Base-by-base conservation (phyloP, 2,113 vertebrate species). In the Onychostoma macrolepis region DNA sequence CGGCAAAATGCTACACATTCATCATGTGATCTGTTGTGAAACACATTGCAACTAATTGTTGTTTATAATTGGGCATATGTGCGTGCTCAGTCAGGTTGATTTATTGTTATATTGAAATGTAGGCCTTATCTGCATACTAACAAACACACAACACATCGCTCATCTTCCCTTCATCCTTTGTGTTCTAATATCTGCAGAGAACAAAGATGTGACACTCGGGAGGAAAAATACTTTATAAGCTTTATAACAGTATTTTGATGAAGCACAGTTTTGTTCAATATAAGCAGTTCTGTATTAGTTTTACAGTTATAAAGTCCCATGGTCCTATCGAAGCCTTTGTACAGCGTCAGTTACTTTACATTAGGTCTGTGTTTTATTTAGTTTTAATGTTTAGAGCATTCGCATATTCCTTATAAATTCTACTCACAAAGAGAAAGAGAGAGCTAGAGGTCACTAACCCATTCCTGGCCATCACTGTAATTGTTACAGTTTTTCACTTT, bases 401-500 rank as follows among this genome's bases (percentile, higher is more conserved):
- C 79, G 45, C 36, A 65, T 75, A 45, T 75, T 45, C 41, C 71
- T 17, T 75, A 26, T 75, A 45, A 26, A 80, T 76, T 61, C 41
- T 63, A 17, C 13, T 28, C 45, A 21, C 36, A 53, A 71, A 28
- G 41, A 65, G 12, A 67, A 12, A 45, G 65, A 75, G 4, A 41
- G 12, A 56, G n/a, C 50, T 28, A 38, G 21, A 92, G 93, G 91
- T 92, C 93, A 93, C 92, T 93, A 94, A 93, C 92, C 92, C 92
- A 90, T 91, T 92, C 90, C 88, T 86, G 83, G 63, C 61, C 91
- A 87, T 81, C 87, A 30, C 90, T 90, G 91, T 93, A 95, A 93
- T 95, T 94, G 93, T 93, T 92, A 90, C 94, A 88, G 90, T 93
- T 92, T 93, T 91, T 95, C 93, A 94, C 92, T 88, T 92, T 92